These are phyloP conservation scores for Orussus abietinus DNA, from an alignment of 1,140 invertebrate species.

Conservation along the genomic window DNA sequence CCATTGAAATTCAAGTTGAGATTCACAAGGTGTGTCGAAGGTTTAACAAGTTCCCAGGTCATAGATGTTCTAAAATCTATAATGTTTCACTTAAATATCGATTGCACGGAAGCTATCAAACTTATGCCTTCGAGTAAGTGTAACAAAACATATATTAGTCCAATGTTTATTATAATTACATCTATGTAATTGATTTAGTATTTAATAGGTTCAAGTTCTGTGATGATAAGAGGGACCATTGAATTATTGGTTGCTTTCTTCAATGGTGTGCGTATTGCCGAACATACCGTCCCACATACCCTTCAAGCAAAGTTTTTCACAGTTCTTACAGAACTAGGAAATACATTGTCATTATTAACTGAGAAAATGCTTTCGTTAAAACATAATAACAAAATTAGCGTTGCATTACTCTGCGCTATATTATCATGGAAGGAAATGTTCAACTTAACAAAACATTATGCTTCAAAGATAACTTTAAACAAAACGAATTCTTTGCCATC, in stretches of 20 bases:
- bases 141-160: constrained; percentile 1
- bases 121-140: constrained; percentile 13
- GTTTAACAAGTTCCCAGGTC: constrained; percentile 18
- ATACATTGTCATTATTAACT: constrained; percentile 24
- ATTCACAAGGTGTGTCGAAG: constrained; percentile 19
- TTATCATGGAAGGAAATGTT: constrained; percentile 22
- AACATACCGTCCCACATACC: constrained; percentile 19
- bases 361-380: constrained; percentile 16
- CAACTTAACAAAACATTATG: constrained; percentile 25
- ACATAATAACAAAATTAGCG: constrained; percentile 16
- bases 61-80: constrained; percentile 23
- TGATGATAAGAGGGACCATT: constrained; percentile 23
- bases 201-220: constrained; percentile 24
- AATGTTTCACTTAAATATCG: constrained; percentile 22
- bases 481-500: constrained; percentile 20
- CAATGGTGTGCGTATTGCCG: constrained; percentile 28
- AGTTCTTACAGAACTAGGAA: constrained; percentile 23
- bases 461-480: constrained; percentile 14
- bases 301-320: constrained; percentile 30
- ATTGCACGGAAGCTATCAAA: constrained; percentile 12
- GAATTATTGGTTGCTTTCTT: constrained; percentile 29
- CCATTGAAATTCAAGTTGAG: constrained; percentile 14
- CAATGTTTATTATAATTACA: constrained; percentile 7
- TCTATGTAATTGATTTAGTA: too few relatives aligned
- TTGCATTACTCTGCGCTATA: constrained; percentile 23